These are phyloP conservation scores for Merodon equestris DNA, from an alignment of 2,888 invertebrate species.

Conservation along the genomic window DNA sequence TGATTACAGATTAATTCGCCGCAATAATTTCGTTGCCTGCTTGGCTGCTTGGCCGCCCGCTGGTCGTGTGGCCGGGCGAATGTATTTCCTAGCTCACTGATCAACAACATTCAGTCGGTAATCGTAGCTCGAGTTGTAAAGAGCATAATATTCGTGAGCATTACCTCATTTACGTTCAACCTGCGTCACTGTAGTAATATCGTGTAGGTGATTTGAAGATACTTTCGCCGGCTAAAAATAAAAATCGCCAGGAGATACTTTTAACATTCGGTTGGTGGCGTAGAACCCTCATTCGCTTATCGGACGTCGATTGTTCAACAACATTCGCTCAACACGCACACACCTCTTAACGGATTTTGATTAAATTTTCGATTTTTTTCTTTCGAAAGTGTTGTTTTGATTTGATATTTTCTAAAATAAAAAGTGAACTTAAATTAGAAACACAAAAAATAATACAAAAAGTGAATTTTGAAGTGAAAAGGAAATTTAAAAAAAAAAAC, in stretches of 20 bases:
- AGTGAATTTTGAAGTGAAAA: conserved; percentile 43
- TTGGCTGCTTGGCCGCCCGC: conserved; percentile 28
- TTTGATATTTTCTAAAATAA: too few relatives aligned
- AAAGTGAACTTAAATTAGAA: conserved; percentile 65
- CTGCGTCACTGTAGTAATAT: conserved; percentile 34
- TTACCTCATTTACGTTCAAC: neutral
- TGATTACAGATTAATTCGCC: conserved; percentile 65
- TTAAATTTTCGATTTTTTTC: conserved; percentile 49
- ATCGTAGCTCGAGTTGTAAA: conserved; percentile 52
- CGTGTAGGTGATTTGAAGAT: conserved; percentile 66
- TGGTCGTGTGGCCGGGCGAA: conserved; percentile 55
- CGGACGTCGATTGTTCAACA: conserved; percentile 74
- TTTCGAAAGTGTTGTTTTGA: conserved; percentile 35
- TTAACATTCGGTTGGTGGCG: conserved; percentile 74
- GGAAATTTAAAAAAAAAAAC: conserved; percentile 66
- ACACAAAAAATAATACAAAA: conserved; percentile 19
- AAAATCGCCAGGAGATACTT: conserved; percentile 57
- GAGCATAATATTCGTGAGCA: conserved; percentile 6
- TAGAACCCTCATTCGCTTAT: conserved; percentile 76
- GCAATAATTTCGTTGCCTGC: conserved; percentile 33
- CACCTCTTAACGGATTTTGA: conserved; percentile 6
- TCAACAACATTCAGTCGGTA: conserved; percentile 62
- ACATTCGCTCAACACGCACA: conserved; percentile 2
- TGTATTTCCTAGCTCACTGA: conserved; percentile 56
- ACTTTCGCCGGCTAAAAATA: conserved; percentile 69